Conservation (phyloP, 2,113 vertebrate species). For the Mystacornis crossleyi region DNA sequence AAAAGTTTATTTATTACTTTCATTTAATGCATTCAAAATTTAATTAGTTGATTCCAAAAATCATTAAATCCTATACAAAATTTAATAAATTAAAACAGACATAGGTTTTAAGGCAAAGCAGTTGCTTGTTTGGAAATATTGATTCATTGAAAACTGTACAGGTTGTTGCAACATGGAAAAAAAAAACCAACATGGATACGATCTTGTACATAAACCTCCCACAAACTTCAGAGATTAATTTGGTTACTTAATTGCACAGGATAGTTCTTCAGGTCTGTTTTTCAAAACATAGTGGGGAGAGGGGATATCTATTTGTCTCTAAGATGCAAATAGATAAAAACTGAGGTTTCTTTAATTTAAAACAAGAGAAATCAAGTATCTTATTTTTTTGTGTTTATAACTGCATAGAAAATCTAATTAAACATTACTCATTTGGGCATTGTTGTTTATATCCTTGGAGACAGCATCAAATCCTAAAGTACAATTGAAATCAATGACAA, state of each 20-base stretch:
- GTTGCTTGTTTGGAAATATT: not conserved
- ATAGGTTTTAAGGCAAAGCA: not conserved
- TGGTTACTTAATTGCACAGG: not conserved
- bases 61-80: not conserved
- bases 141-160: not conserved
- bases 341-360: not conserved
- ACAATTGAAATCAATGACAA: not conserved
- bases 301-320: not conserved
- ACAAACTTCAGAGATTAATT: not conserved
- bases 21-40: not conserved
- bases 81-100: not conserved
- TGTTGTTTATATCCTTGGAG: slow-evolving; percentile 54
- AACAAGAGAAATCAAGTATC: not conserved
- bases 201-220: not conserved
- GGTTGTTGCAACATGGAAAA: not conserved
- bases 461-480: not conserved
- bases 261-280: not conserved
- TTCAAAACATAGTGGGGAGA: not conserved
- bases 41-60: not conserved
- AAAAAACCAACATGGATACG: not conserved
- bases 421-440: not conserved
- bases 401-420: slow-evolving; percentile 31
- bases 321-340: slow-evolving; percentile 4
- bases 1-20: not conserved
- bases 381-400: slow-evolving; percentile 22